phyloP scores from a whole-genome alignment of 2,113 vertebrate genomes.

The Ictidomys tridecemlineatus region DNA sequence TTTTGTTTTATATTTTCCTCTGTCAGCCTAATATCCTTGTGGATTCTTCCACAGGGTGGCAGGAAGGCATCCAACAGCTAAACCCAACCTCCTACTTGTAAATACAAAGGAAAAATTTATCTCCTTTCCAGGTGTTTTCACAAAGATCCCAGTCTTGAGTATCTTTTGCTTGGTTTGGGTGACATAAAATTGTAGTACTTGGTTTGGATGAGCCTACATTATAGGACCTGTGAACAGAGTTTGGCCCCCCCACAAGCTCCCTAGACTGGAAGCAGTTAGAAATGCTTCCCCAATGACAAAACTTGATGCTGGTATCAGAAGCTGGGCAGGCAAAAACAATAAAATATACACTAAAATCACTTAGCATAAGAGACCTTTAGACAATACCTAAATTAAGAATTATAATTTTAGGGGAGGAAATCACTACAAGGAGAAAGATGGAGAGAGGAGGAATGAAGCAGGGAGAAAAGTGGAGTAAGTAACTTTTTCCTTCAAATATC shows the following conservation, averaged over 20 bases:
- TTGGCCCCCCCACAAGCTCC: background rate
- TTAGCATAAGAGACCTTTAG: background rate
- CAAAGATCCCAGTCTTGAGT: background rate
- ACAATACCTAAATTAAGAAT: background rate
- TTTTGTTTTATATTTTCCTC: background rate
- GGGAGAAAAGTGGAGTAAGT: background rate
- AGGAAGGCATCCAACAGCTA: background rate
- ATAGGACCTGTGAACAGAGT: background rate
- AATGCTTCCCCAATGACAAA: background rate
- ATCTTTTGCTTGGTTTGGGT: background rate
- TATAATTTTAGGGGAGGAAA: background rate
- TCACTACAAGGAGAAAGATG: background rate
- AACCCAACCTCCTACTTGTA: background rate
- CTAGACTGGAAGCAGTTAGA: background rate
- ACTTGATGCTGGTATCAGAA: background rate
- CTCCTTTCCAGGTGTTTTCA: background rate
- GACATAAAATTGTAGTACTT: background rate
- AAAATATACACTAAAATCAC: background rate
- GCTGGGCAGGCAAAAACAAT: background rate
- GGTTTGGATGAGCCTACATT: background rate
- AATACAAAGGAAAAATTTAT: background rate
- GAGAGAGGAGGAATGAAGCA: background rate
- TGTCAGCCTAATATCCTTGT: background rate
- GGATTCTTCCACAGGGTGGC: background rate
- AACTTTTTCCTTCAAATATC: constrained; percentile 33